Evolutionary conservation across 2,797 vertebrate genomes (phyloP).

Genomic region (Chelon labrosus): DNA sequence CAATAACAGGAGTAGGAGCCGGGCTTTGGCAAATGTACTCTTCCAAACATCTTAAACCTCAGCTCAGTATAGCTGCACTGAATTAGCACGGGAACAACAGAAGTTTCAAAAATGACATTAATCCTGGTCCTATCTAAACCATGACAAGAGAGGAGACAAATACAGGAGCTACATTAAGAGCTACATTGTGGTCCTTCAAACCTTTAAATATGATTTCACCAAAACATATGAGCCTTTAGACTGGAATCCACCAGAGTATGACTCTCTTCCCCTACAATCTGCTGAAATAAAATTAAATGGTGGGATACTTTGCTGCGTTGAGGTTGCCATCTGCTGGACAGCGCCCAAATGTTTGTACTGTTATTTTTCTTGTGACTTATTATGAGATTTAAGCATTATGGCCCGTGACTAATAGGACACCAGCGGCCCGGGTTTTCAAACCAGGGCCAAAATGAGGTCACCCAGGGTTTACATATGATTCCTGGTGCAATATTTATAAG

Average conservation of each 20-base stretch:
- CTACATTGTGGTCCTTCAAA: conserved; percentile 9
- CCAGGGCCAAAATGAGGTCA: conserved; percentile 18
- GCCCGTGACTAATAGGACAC: background rate
- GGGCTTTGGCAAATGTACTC: conserved; percentile 38
- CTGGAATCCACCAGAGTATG: background rate
- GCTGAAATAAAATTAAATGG: background rate
- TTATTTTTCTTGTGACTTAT: background rate
- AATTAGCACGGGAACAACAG: conserved; percentile 1
- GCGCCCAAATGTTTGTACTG: background rate
- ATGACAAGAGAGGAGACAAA: background rate
- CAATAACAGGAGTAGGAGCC: background rate
- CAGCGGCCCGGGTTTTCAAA: conserved; percentile 8
- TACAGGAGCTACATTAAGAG: background rate
- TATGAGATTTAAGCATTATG: background rate
- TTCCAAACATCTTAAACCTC: conserved; percentile 4
- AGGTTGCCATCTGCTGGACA: conserved; percentile 35
- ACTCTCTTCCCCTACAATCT: background rate
- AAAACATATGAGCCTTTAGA: background rate
- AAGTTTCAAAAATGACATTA: background rate
- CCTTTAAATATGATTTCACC: background rate
- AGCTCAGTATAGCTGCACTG: conserved; percentile 4
- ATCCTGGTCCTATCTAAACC: background rate
- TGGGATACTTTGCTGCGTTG: background rate
- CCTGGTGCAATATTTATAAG: background rate
- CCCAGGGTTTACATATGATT: background rate